These are phyloP conservation scores for Campylomormyrus numenius DNA, from an alignment of 2,113 vertebrate genomes.

Conservation along the genomic window DNA sequence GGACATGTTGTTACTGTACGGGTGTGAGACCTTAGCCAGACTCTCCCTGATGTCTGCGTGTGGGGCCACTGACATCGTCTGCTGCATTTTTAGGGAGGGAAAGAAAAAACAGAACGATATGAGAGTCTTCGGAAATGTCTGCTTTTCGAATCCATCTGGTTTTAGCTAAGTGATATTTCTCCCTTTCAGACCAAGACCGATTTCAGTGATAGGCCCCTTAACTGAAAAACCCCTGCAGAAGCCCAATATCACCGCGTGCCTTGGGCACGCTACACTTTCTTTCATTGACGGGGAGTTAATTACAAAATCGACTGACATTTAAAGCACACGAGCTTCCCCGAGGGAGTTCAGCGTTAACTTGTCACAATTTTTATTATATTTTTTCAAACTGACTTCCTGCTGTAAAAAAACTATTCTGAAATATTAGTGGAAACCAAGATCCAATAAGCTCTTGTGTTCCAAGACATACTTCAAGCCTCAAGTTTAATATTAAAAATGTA, in stretches of 20 bases:
- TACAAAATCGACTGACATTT: conserved; percentile 1
- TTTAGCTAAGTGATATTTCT: background rate
- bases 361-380: background rate
- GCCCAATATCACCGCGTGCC: background rate
- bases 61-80: conserved; percentile 34
- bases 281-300: background rate
- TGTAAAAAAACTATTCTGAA: background rate
- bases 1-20: conserved; percentile 86
- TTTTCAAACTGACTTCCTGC: background rate
- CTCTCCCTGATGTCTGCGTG: conserved; percentile 54
- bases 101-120: background rate
- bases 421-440: background rate
- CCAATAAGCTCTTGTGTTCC: background rate
- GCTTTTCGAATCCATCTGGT: too few species aligned
- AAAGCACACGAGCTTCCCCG: background rate
- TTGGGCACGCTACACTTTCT: background rate
- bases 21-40: conserved; percentile 65
- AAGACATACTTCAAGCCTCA: background rate
- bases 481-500: background rate
- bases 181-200: background rate
- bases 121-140: background rate
- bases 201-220: background rate
- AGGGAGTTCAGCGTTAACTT: background rate
- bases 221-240: background rate
- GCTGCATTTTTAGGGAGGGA: conserved; percentile 41